Base-by-base conservation (phyloP, 2,888 invertebrate species). In the Branchellion lobata region DNA sequence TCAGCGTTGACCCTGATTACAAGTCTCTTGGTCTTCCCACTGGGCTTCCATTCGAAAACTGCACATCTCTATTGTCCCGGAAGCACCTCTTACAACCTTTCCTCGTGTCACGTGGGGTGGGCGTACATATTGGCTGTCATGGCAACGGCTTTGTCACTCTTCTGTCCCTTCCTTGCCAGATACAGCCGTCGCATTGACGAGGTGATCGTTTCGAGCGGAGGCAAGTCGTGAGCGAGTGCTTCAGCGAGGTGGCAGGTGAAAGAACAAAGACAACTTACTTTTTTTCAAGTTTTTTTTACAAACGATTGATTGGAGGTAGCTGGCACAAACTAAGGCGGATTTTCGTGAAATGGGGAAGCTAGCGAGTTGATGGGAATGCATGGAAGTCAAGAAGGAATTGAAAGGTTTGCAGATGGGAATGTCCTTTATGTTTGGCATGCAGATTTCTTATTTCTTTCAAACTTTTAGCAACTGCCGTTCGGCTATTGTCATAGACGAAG, bases 61-160 rank as follows among this genome's bases (percentile, higher is more conserved):
- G 87, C 87, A 73, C 85, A 85, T 29, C 84, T 85, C 79, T 85
- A 87, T 81, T 89, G 81, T 47, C 68, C 57, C 21, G 74, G 79
- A 21, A 24, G 81, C 33, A 36, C 74, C 31, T 83, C 85, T 88
- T 88, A 85, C 83, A 81, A 84, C 51, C 83, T 86, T 2, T 87
- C 87, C 8, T 83, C 84, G 51, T 89, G 89, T 82, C 84, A 86
- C 51, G 75, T 88, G 31, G 89, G 88, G 40, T 88, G 88, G 88
- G 87, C 87, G 53, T 88, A 87, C 83, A 86, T 88, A 82, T 84
- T 88, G 61, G 87, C 87, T 33, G 86, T 88, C 24, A 86, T 88
- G 80, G 86, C 87, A 71, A 86, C 87, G 2, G 85, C 87, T 0
- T 82, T 88, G 33, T 86, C 87, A 5, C 84, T 88, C 81, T 88